These are phyloP conservation scores for Limnephilus rhombicus DNA, from an alignment of 2,888 invertebrate species.

Conservation along the genomic window DNA sequence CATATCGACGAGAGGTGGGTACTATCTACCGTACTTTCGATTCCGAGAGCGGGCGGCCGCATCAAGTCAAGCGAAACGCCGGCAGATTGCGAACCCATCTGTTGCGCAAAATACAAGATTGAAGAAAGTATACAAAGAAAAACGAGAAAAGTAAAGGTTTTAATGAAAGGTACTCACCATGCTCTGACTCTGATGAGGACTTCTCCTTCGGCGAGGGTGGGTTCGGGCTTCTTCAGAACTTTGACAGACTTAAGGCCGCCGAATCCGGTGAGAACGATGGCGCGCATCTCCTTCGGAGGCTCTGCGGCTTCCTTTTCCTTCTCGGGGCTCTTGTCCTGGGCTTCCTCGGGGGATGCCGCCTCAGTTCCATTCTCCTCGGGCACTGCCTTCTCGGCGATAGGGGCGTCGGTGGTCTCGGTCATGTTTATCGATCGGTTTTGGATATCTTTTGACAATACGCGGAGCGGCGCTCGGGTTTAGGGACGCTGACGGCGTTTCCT, in stretches of 20 bases:
- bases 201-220: slow-evolving; percentile 84
- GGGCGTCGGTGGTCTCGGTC: slow-evolving; percentile 78
- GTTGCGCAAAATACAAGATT: slow-evolving; percentile 43
- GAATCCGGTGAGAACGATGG: slow-evolving; percentile 90
- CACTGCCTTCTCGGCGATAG: slow-evolving; percentile 71
- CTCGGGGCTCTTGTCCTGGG: slow-evolving; percentile 76
- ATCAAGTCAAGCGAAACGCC: neutral
- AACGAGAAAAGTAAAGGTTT: neutral
- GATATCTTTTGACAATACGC: slow-evolving; percentile 43
- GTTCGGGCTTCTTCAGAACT: slow-evolving; percentile 88
- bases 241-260: slow-evolving; percentile 92
- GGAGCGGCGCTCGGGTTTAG: neutral
- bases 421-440: slow-evolving; percentile 68
- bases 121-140: neutral
- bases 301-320: slow-evolving; percentile 76
- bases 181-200: slow-evolving; percentile 91
- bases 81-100: slow-evolving; percentile 42
- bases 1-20: neutral
- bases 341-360: slow-evolving; percentile 73
- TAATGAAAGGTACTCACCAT: slow-evolving; percentile 82
- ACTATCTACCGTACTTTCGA: neutral
- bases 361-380: slow-evolving; percentile 77
- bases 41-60: neutral
- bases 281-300: slow-evolving; percentile 90
- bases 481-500: slow-evolving; percentile 22